Evolutionary conservation across 2,888 invertebrate genomes (phyloP), one percentile per base, ranked within the genome.

Genomic region (Plebejus argus): DNA sequence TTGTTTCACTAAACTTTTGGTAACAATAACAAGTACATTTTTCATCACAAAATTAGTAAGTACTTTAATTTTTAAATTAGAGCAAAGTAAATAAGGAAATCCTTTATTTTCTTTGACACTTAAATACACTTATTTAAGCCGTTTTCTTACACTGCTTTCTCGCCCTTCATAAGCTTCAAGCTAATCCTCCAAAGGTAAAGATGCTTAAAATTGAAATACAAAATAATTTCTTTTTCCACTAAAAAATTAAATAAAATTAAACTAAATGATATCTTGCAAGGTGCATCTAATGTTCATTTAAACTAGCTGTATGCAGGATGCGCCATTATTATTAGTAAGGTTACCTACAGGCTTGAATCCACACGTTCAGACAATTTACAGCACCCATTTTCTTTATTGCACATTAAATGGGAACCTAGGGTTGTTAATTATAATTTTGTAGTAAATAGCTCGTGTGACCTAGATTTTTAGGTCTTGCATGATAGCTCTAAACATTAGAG

Each of bases 341-440:
- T 66, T 18, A 33, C 61, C 28, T 5, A 15, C 28, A 28, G 66
- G 66, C 28, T 66, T 66, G 33, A 66, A 66, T 66, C 66, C 66
- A 66, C 66, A 66, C 66, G 66, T 66, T 33, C 66, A 66, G 66
- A 33, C 28, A 33, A 66, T 66, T 28, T 66, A 66, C 66, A 66
- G 28, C 66, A 28, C 12, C 28, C 15, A 66, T 66, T 66, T 66
- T 66, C 66, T 66, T 66, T 66, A 66, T 66, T 66, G 66, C 66
- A 66, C 66, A 66, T 66, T 66, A 66, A 66, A 66, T 66, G 28
- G 23, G 12, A 66, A 66, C 6, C 66, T 66, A 33, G 28, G 28
- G 66, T 66, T 66, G 66, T 66, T 66, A 66, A 66, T 66, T 66
- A 66, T 66, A 33, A 28, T 66, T 66, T 66, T 66, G 28, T 66